Percentiles rank a stretch among this genome's conserved stretches.
Conservation (phyloP, 92 coral and sea anemone genomes). For the Palythoa grandiflora region DNA sequence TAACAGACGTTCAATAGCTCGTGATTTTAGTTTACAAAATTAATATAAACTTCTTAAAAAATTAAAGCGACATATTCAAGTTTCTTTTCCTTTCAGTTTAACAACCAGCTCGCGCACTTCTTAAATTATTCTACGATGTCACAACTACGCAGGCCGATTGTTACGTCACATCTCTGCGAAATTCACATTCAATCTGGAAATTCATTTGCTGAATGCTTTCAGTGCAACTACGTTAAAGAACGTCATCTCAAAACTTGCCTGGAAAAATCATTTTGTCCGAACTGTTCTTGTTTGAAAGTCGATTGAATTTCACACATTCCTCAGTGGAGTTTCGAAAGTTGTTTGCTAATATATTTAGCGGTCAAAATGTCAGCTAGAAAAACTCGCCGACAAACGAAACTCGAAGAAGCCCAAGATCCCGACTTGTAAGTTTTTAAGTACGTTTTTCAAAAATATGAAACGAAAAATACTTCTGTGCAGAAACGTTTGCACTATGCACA, state of each 20-base stretch:
- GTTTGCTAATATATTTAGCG: neutral
- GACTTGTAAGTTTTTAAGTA: constrained; percentile 7
- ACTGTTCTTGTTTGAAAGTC: neutral
- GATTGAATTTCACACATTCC: neutral
- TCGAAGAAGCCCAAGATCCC: neutral
- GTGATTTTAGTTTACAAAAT: too few species aligned
- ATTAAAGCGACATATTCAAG: too few species aligned
- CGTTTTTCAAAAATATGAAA: too few species aligned
- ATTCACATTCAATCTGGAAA: neutral
- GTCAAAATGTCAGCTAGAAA: neutral
- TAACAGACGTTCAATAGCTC: too few species aligned
- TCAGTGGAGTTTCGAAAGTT: neutral
- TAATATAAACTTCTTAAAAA: too few species aligned
- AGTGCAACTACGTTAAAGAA: neutral
- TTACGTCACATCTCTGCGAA: neutral
- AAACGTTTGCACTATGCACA: neutral
- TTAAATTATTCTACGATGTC: too few species aligned
- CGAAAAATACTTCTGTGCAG: neutral
- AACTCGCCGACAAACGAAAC: constrained; percentile 1
- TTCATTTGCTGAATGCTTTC: neutral
- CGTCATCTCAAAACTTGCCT: neutral
- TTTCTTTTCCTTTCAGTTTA: neutral
- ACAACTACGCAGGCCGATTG: neutral
- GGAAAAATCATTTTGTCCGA: neutral
- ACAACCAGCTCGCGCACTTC: neutral